Conservation (phyloP, 1,140 invertebrate genomes). For the Drosophila sproati region DNA sequence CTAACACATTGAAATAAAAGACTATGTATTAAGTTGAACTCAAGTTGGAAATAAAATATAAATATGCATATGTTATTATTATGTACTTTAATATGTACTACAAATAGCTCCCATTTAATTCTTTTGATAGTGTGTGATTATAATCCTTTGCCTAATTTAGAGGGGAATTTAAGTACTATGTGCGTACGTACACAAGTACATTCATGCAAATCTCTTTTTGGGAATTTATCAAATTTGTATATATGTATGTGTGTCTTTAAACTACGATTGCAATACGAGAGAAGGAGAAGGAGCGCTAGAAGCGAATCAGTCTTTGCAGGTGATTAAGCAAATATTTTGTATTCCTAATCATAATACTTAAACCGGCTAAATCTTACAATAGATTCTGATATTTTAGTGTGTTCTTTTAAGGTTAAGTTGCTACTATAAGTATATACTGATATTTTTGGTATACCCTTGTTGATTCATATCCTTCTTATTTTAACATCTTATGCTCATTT, state of each 20-base stretch:
- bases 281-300: neutral
- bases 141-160: neutral
- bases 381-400: neutral
- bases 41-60: conserved; percentile 35
- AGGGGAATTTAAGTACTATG: conserved; percentile 3
- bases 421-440: neutral
- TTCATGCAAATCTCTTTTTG: conserved; percentile 24
- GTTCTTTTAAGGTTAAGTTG: neutral
- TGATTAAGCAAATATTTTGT: no score
- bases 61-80: conserved; percentile 48
- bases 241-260: neutral
- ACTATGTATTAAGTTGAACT: conserved; percentile 27
- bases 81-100: conserved; percentile 37
- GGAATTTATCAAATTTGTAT: neutral
- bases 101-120: conserved; percentile 10
- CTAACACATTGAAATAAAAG: conserved; percentile 36
- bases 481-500: no score
- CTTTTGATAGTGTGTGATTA: conserved; percentile 2
- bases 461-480: no score
- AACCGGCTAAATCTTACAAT: neutral
- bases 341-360: no score
- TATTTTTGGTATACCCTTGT: neutral
- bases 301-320: neutral
- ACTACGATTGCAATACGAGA: neutral
- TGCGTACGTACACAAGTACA: neutral